Percentiles rank a stretch among this genome's conserved stretches.
phyloP scores from a whole-genome alignment of 2,113 vertebrate genomes.

The Bombycilla garrulus region DNA sequence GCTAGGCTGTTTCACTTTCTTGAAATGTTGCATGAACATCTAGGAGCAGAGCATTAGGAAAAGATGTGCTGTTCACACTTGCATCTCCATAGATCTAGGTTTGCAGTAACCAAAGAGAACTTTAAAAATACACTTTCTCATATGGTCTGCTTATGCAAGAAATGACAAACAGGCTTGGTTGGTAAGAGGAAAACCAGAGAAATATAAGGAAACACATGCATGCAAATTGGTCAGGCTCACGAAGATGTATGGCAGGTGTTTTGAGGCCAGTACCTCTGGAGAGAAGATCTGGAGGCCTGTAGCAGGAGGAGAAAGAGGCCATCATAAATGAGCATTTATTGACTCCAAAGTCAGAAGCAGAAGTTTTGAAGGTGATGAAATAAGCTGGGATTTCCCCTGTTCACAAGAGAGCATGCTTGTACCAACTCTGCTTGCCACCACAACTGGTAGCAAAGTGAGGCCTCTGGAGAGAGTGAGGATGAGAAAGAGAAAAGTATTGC shows the following conservation, averaged over 20 bases:
- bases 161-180: background rate
- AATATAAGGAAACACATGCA: background rate
- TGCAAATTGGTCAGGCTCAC: background rate
- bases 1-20: background rate
- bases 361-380: background rate
- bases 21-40: background rate
- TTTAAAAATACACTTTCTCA: background rate
- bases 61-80: background rate
- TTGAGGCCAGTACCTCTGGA: background rate
- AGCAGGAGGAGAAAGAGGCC: background rate
- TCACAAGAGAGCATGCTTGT: background rate
- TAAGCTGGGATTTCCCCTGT: background rate
- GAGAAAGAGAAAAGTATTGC: background rate
- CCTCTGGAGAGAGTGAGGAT: background rate
- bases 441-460: background rate
- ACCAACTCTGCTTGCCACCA: background rate
- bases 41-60: background rate
- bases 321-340: background rate
- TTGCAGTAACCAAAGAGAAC: background rate
- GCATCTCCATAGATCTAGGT: background rate
- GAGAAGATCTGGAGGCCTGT: background rate
- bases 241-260: accelerated
- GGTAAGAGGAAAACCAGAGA: background rate
- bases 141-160: background rate
- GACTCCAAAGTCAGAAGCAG: background rate